Conservation (phyloP, 2,888 invertebrate genomes). For the Branchellion lobata region DNA sequence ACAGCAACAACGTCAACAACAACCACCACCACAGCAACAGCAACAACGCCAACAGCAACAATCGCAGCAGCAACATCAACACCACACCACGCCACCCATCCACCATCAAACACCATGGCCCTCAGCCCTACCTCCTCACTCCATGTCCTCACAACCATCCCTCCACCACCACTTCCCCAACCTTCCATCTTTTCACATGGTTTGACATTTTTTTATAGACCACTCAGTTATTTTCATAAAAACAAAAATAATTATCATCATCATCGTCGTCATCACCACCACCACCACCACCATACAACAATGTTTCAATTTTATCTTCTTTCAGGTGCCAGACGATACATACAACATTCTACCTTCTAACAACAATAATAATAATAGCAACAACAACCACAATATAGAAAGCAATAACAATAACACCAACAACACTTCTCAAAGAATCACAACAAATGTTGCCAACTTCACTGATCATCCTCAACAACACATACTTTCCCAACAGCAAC, state of each 20-base stretch:
- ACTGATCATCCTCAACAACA: background rate
- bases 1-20: background rate
- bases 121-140: background rate
- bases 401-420: background rate
- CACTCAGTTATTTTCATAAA: too few relatives aligned
- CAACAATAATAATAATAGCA: too few relatives aligned
- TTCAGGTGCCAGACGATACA: background rate
- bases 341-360: background rate
- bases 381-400: background rate
- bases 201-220: background rate
- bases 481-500: too few relatives aligned
- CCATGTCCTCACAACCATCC: background rate
- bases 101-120: background rate
- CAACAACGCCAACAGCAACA: background rate
- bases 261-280: too few relatives aligned
- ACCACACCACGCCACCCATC: background rate
- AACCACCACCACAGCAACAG: too few relatives aligned
- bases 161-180: background rate
- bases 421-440: background rate
- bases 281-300: too few relatives aligned
- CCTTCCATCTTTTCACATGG: slow-evolving; percentile 5
- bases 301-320: background rate
- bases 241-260: too few relatives aligned
- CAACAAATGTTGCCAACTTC: background rate
- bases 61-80: background rate